Evolutionary conservation across 2,888 invertebrate genomes (phyloP).

Genomic region (Bedellia somnulentella): DNA sequence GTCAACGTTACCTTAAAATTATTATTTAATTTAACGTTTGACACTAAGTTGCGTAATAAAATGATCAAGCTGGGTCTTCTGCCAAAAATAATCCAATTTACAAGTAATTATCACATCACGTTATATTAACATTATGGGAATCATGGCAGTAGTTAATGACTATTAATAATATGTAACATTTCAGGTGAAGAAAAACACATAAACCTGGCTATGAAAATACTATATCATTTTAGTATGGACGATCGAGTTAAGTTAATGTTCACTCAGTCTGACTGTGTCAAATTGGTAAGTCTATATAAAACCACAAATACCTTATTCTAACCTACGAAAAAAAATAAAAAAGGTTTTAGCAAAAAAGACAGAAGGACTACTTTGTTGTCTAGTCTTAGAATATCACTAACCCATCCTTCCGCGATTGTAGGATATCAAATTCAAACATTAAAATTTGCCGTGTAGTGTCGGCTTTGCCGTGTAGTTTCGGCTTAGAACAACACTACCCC

Average conservation of each 20-base stretch:
- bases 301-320: background rate
- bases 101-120: slow-evolving; percentile 62
- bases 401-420: too few species aligned
- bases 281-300: slow-evolving; percentile 60
- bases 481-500: too few species aligned
- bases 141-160: background rate
- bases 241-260: slow-evolving; percentile 93
- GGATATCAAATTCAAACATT: too few species aligned
- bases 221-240: slow-evolving; percentile 95
- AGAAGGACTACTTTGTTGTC: too few species aligned
- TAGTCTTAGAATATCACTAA: too few species aligned
- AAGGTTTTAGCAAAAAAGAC: too few species aligned
- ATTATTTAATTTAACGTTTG: slow-evolving; percentile 95
- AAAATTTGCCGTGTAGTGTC: too few species aligned
- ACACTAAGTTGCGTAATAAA: slow-evolving; percentile 79
- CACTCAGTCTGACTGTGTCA: slow-evolving; percentile 90
- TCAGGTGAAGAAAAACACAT: slow-evolving; percentile 78
- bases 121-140: background rate
- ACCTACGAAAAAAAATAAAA: too few species aligned
- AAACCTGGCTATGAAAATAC: slow-evolving; percentile 73
- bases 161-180: slow-evolving; percentile 14
- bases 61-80: slow-evolving; percentile 89
- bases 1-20: slow-evolving; percentile 84
- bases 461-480: too few species aligned
- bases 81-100: slow-evolving; percentile 85